These are phyloP conservation scores for Nyctibius bracteatus DNA, from an alignment of 2,113 vertebrate genomes.

Conservation along the genomic window DNA sequence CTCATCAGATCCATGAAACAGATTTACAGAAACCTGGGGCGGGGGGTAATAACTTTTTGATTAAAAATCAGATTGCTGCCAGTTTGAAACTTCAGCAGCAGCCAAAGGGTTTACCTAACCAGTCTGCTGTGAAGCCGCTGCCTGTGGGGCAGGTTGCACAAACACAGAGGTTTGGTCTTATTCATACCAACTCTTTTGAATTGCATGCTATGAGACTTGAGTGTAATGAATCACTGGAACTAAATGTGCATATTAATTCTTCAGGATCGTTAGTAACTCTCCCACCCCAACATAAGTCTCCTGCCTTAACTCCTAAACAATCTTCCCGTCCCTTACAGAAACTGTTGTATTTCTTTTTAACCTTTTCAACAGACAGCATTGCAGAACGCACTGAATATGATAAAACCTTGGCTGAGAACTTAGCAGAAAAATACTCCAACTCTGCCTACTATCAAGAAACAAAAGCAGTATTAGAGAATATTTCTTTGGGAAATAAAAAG, in stretches of 20 bases:
- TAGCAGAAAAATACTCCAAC: slow-evolving; percentile 78
- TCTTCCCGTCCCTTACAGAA: background rate
- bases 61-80: background rate
- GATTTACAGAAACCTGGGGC: background rate
- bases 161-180: background rate
- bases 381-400: background rate
- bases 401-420: slow-evolving; percentile 73
- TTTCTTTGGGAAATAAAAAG: slow-evolving; percentile 60
- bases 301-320: background rate
- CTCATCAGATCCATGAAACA: background rate
- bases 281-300: background rate
- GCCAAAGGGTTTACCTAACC: background rate
- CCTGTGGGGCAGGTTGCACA: background rate
- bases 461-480: slow-evolving; percentile 71
- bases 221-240: background rate
- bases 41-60: background rate
- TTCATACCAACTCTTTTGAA: background rate
- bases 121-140: background rate
- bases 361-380: background rate
- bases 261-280: background rate
- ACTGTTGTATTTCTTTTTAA: background rate
- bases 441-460: slow-evolving; percentile 72
- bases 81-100: background rate
- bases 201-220: background rate
- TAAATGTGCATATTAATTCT: background rate